Evolutionary conservation across 2,797 vertebrate genomes (phyloP).

Genomic region (Acrocephalus scirpaceus): DNA sequence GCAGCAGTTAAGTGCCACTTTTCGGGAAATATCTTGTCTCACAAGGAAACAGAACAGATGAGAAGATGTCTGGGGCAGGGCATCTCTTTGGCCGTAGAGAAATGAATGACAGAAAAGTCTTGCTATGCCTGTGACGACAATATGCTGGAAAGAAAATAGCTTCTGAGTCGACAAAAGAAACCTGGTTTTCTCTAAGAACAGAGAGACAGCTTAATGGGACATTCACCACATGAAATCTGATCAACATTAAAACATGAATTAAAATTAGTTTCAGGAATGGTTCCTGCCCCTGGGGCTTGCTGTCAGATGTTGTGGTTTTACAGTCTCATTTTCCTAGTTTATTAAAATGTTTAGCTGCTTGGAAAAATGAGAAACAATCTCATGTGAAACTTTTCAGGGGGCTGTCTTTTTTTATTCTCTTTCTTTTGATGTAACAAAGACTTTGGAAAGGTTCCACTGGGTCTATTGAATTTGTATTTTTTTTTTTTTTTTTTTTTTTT

Average conservation of each 20-base stretch:
- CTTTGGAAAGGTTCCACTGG: not conserved
- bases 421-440: conserved; percentile 21
- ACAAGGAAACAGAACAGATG: conserved; percentile 10
- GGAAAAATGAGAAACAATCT: conserved; percentile 34
- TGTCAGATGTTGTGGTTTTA: conserved; percentile 60
- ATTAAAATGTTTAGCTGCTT: conserved; percentile 59
- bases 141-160: conserved; percentile 7
- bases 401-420: not conserved
- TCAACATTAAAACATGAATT: conserved; percentile 52
- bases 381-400: conserved; percentile 20
- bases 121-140: conserved; percentile 18
- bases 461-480: not conserved
- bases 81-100: not conserved
- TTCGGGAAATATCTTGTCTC: not conserved
- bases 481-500: not conserved
- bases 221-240: conserved; percentile 57
- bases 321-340: conserved; percentile 50
- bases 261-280: conserved; percentile 63
- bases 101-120: not conserved
- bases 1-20: not conserved
- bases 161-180: conserved; percentile 31
- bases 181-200: conserved; percentile 49
- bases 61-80: conserved; percentile 23
- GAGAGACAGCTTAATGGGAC: conserved; percentile 54
- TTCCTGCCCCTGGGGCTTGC: conserved; percentile 42